A percentile compares a stretch with the other conserved stretches of the same genome.
phyloP scores from a whole-genome alignment of 2,113 vertebrate species.

The Panthera leo region DNA sequence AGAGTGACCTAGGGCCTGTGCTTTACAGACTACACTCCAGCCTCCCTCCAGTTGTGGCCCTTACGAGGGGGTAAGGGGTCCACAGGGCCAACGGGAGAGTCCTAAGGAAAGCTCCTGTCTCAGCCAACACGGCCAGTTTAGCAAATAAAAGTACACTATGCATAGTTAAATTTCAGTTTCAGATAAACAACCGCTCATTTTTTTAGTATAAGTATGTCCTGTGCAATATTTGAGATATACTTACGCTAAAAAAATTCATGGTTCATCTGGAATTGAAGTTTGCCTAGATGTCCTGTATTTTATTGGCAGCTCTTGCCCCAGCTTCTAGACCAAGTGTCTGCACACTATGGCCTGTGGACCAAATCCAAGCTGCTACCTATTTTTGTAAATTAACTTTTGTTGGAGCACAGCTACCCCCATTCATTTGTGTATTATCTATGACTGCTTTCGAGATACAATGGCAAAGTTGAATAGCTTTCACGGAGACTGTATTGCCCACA shows the following conservation, averaged over 20 bases:
- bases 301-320: neutral
- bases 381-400: neutral
- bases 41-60: too few species aligned
- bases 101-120: neutral
- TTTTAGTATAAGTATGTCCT: neutral
- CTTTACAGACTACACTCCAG: neutral
- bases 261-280: slow-evolving; percentile 2
- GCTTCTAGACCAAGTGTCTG: neutral
- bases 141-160: neutral
- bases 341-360: neutral
- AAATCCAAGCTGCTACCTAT: neutral
- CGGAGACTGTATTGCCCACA: neutral
- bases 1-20: neutral
- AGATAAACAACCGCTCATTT: neutral
- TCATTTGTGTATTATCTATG: neutral
- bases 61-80: neutral
- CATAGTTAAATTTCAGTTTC: slow-evolving; percentile 11
- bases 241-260: neutral
- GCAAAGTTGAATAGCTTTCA: neutral
- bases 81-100: neutral
- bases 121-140: neutral
- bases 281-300: neutral
- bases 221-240: neutral
- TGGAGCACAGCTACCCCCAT: neutral
- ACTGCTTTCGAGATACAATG: neutral